Conservation (phyloP, 2,888 invertebrate genomes). For the Lasiommata megera region DNA sequence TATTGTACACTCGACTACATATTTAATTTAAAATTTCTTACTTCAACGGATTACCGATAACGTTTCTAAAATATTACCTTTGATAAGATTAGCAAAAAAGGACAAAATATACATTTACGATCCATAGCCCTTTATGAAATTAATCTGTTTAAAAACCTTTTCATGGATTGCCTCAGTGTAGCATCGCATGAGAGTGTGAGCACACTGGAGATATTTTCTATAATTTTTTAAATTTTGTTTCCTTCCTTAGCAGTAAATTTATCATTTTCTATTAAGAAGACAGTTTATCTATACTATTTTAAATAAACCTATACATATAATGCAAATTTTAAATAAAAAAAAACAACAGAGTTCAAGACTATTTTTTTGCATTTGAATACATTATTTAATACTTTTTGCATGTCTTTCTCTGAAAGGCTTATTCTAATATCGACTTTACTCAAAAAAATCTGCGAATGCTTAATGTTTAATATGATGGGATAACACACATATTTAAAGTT, state of each 20-base stretch:
- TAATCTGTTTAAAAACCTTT: conserved; percentile 5
- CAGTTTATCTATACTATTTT: too few relatives aligned
- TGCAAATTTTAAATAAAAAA: too few relatives aligned
- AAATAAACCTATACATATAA: too few relatives aligned
- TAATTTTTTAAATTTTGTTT: not conserved
- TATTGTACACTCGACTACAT: too few relatives aligned
- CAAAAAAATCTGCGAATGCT: too few relatives aligned
- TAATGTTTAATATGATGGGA: too few relatives aligned
- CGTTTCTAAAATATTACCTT: not conserved
- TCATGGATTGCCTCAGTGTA: not conserved
- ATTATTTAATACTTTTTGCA: not conserved
- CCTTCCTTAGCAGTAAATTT: not conserved
- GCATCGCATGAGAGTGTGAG: not conserved
- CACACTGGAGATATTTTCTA: not conserved
- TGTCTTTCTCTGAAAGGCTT: not conserved
- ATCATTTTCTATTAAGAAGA: not conserved
- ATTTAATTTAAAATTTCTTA: not conserved
- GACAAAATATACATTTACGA: conserved; percentile 4
- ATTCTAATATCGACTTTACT: not conserved
- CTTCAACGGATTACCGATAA: too few relatives aligned
- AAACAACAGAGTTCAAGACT: too few relatives aligned
- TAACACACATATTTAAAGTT: too few relatives aligned
- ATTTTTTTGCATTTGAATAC: too few relatives aligned
- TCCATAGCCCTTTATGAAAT: not conserved
- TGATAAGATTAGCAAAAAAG: not conserved